These are phyloP conservation scores for Bombus pyrosoma DNA, from an alignment of 1,140 invertebrate species.

Conservation along the genomic window DNA sequence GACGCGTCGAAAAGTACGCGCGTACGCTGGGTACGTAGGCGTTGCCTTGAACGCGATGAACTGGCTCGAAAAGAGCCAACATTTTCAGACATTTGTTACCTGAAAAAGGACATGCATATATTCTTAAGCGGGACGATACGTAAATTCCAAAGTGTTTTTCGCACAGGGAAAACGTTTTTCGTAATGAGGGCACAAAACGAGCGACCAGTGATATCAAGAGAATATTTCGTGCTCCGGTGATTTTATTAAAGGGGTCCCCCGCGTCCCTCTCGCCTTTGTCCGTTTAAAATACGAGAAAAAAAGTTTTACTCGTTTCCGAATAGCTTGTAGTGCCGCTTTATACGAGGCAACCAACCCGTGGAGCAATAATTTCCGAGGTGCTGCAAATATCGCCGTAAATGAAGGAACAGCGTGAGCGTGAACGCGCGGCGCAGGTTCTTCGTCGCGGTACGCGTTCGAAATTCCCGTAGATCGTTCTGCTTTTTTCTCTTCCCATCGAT, in stretches of 20 bases:
- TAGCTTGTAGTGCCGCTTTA: not conserved
- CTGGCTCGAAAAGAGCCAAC: no score
- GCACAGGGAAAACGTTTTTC: not conserved
- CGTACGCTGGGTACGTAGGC: no score
- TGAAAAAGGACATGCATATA: not conserved
- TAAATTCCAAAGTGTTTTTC: not conserved
- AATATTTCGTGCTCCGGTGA: slow-evolving; percentile 14
- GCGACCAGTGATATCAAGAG: not conserved
- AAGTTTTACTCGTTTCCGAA: not conserved
- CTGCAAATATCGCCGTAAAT: not conserved
- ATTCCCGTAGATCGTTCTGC: not conserved
- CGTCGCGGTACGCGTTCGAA: not conserved
- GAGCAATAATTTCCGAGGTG: not conserved
- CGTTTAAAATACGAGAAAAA: not conserved
- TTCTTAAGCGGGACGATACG: not conserved
- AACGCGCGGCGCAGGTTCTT: not conserved
- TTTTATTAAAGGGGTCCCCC: slow-evolving; percentile 1
- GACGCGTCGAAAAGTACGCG: not conserved
- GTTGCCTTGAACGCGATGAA: no score
- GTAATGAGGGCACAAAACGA: not conserved
- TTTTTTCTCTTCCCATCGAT: slow-evolving; percentile 20
- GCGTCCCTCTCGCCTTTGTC: no score
- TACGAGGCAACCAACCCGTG: not conserved
- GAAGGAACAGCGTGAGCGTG: not conserved
- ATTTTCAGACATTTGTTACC: no score